Evolutionary conservation across 2,888 invertebrate species (phyloP), one percentile per base, ranked within the genome.

Genomic region (Tanaodytes sp.): DNA sequence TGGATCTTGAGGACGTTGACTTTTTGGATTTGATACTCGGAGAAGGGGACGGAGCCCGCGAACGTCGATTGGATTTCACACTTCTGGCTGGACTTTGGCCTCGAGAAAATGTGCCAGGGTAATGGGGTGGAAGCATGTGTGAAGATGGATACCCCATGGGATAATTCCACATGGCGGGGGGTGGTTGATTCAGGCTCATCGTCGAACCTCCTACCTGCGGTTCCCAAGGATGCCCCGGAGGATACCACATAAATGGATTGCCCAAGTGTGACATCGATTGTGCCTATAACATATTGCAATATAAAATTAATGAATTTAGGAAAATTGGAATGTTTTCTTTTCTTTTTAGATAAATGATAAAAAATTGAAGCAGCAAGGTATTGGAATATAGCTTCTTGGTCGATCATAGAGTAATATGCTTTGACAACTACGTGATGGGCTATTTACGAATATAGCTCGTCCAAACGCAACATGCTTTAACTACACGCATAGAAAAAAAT

Each of bases 251-350:
- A 40, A 86, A 79, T 1, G 87, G 86, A 78, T 87, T 85, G 15
- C 85, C 86, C 5, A 92, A 79, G 49, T 91, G 91, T 0, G 91
- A 91, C 88, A 91, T 88, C 0, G 92, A 92, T 76, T 91, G 91
- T 0, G 91, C 90, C 91, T 92, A 77, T n/a, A 84, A 82, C 37
- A 62, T n/a, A n/a, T n/a, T n/a, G n/a, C n/a, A n/a, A n/a, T n/a
- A n/a, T n/a, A n/a, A n/a, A n/a, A n/a, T n/a, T n/a, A n/a, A n/a
- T n/a, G n/a, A n/a, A n/a, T 23, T 23, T 23, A 23, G 8, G 8
- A 23, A 23, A 5, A 5, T 23, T 23, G 4, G 23, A 23, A 5
- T 23, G 8, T 23, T 23, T 23, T 5, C 8, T 23, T 23, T 5
- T 23, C 4, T 5, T 5, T 23, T 23, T 23, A 4, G 9, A n/a